Evolutionary conservation across 1,140 invertebrate genomes (phyloP), one percentile per base, ranked within the genome.

Genomic region (Anoplophora glabripennis): DNA sequence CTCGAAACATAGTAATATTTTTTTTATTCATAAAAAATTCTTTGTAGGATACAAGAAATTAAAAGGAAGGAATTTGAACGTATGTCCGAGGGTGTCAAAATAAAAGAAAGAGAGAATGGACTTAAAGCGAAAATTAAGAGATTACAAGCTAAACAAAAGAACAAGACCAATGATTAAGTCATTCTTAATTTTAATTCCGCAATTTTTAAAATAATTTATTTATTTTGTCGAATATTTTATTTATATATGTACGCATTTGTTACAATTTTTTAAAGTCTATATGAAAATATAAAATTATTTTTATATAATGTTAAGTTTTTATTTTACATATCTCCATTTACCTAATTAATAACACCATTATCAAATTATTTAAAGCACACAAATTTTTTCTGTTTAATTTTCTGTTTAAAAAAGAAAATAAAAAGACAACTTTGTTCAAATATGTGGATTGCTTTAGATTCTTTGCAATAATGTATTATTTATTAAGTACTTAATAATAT

Each of bases 91-190:
- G 61, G 57, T 15, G 64, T 62, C 17, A 59, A 60, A 47, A 68
- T 69, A 15, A 74, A 75, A 67, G 63, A 70, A 55, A 59, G 70
- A 15, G 71, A 73, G 59, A 71, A 70, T 40, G 71, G 72, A 35
- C 57, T 75, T 9, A 75, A 74, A 54, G 67, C 70, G n/a, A 75
- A 73, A 68, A 59, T 67, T 37, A 68, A 64, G 38, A 64, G 59
- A 53, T 55, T 59, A 46, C 46, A 66, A 63, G 59, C 52, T 7
- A 66, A 64, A 59, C 60, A 63, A 53, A 58, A 56, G 54, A 45
- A 37, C 4, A 12, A 44, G 18, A 45, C 10, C 17, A 54, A 45
- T 17, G 21, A 15, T 33, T 47, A 14, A 56, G 5, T n/a, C n/a
- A n/a, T 54, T 42, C 9, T 54, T 42, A 35, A 47, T 45, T 37